A percentile compares a stretch with the other conserved stretches of the same genome.
These are phyloP conservation scores for Trypoxylon attenuatum DNA, from an alignment of 2,888 invertebrate genomes.

Conservation along the genomic window DNA sequence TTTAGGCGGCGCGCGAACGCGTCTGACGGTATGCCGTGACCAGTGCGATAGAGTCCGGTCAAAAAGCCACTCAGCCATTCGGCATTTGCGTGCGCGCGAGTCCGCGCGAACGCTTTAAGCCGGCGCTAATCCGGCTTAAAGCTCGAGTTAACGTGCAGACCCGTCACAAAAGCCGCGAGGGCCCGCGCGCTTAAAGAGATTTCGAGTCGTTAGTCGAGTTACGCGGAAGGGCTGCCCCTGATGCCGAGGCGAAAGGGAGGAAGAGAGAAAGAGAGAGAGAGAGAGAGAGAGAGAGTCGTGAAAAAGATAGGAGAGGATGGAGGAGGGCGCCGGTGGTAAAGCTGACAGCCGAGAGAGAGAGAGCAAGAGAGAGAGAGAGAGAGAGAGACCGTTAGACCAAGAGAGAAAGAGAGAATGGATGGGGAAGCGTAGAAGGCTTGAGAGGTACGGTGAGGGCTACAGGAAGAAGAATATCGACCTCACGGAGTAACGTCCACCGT, in stretches of 20 bases:
- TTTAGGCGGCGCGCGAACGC: no score
- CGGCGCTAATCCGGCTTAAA: constrained; percentile 57
- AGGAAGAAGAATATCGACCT: constrained; percentile 47
- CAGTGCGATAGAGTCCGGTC: constrained; percentile 29
- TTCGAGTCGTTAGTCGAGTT: constrained; percentile 56
- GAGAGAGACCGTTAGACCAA: constrained; percentile 1
- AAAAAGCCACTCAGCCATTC: constrained; percentile 54
- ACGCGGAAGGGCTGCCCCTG: constrained; percentile 36
- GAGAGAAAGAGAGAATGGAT: background rate
- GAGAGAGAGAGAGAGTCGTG: constrained; percentile 7
- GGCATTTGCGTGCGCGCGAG: constrained; percentile 48
- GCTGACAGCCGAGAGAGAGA: background rate
- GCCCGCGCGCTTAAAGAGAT: constrained; percentile 55
- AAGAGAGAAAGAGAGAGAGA: constrained; percentile 24
- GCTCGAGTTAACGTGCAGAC: constrained; percentile 51
- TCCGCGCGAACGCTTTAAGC: constrained; percentile 44
- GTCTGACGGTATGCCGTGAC: no score
- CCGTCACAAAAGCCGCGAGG: constrained; percentile 49
- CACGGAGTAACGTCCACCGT: constrained; percentile 41
- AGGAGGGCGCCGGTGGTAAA: constrained; percentile 8
- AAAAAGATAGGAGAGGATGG: background rate
- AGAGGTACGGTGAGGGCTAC: constrained; percentile 2
- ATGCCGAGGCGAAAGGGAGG: background rate
- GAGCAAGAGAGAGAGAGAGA: constrained; percentile 1
- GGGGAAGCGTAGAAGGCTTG: background rate